A percentile compares a stretch with the other conserved stretches of the same genome.
Evolutionary conservation across 2,888 invertebrate species (phyloP).

Genomic region (Tachina grossa): DNA sequence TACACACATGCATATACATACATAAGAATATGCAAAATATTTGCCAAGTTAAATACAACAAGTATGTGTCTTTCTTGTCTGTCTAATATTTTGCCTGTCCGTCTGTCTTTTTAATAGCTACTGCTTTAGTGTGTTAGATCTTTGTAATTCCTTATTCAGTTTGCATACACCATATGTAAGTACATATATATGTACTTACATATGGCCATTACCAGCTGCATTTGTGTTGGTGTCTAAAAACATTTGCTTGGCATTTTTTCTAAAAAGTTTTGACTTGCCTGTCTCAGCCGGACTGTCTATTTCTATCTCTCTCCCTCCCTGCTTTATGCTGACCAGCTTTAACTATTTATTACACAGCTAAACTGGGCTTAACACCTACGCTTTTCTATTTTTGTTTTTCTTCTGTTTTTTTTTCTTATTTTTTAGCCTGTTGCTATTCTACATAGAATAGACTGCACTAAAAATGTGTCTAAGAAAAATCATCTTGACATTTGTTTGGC

Average conservation of each 20-base stretch:
- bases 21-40: conserved; percentile 63
- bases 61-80: conserved; percentile 14
- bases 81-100: conserved; percentile 3
- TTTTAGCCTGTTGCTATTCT: conserved; percentile 9
- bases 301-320: conserved; percentile 20
- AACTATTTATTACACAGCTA: conserved; percentile 65
- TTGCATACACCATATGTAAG: not conserved
- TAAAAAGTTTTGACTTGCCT: conserved; percentile 8
- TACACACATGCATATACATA: too few species aligned
- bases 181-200: not conserved
- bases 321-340: conserved; percentile 44
- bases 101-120: conserved; percentile 63
- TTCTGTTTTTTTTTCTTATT: conserved; percentile 13
- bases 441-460: conserved; percentile 6
- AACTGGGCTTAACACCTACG: conserved; percentile 71
- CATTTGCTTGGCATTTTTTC: conserved; percentile 27
- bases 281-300: conserved; percentile 32
- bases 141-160: conserved; percentile 46
- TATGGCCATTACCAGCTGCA: conserved; percentile 13
- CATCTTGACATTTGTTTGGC: conserved; percentile 64
- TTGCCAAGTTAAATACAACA: conserved; percentile 49
- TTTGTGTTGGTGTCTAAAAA: conserved; percentile 42
- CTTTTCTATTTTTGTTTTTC: conserved; percentile 43
- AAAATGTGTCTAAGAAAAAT: conserved; percentile 47
- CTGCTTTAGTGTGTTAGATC: conserved; percentile 60